Percentiles rank a stretch among this genome's conserved stretches.
Conservation (phyloP, 2,888 invertebrate genomes). For the Autographa pulchrina region DNA sequence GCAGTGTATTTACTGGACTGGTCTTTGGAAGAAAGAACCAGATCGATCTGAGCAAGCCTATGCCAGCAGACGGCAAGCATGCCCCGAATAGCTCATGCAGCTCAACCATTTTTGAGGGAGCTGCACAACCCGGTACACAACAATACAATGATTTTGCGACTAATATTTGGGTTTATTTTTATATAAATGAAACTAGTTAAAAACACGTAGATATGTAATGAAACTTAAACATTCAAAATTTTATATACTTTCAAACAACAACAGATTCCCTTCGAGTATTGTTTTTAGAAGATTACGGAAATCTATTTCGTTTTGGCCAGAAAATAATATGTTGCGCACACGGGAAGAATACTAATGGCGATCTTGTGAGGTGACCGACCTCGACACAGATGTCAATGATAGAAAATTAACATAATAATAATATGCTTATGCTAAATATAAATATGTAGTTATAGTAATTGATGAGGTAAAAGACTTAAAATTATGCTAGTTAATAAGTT, state of each 20-base stretch:
- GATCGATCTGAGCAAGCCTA: too few species aligned
- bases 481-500: neutral
- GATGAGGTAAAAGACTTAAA: neutral
- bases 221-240: slow-evolving; percentile 35
- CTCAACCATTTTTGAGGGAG: too few species aligned
- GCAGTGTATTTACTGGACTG: too few species aligned
- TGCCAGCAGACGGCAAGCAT: too few species aligned
- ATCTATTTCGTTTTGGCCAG: slow-evolving; percentile 49
- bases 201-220: slow-evolving; percentile 23
- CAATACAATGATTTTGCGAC: too few species aligned
- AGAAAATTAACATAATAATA: slow-evolving; percentile 13
- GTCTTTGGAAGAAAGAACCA: too few species aligned
- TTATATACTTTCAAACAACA: slow-evolving; percentile 43
- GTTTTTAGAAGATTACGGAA: slow-evolving; percentile 55
- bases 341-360: slow-evolving; percentile 49
- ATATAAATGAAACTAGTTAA: too few species aligned
- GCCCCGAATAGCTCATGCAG: too few species aligned
- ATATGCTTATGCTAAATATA: slow-evolving; percentile 3
- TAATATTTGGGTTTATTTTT: too few species aligned
- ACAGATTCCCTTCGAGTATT: slow-evolving; percentile 54
- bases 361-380: slow-evolving; percentile 21
- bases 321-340: slow-evolving; percentile 54
- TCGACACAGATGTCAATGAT: slow-evolving; percentile 34
- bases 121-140: too few species aligned
- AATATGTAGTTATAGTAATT: neutral